A percentile compares a stretch with the other conserved stretches of the same genome.
phyloP scores from a whole-genome alignment of 2,888 invertebrate genomes.

The Aradus depressus region DNA sequence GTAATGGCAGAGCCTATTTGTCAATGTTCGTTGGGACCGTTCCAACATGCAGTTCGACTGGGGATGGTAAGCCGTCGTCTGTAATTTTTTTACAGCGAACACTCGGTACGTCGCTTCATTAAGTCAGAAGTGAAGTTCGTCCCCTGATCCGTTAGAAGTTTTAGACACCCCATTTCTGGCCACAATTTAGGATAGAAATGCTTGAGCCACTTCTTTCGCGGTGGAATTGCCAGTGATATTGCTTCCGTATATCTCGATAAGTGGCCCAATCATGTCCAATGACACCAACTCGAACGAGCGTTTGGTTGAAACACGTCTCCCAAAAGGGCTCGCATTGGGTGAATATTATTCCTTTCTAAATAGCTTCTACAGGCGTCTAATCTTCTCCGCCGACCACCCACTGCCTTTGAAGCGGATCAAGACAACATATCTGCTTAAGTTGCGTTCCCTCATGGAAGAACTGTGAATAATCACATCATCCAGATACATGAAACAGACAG shows the following conservation, averaged over 20 bases:
- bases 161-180: slow-evolving; percentile 7
- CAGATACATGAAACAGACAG: slow-evolving; percentile 10
- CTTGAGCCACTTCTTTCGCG: slow-evolving; percentile 3
- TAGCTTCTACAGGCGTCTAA: too few species aligned
- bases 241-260: slow-evolving; percentile 14
- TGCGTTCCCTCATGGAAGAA: neutral
- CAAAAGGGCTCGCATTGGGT: too few species aligned
- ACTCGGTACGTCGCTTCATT: slow-evolving; percentile 32
- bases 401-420: too few species aligned
- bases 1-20: too few species aligned
- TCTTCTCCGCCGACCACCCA: too few species aligned
- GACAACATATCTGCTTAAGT: too few species aligned
- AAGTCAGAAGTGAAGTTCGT: slow-evolving; percentile 31
- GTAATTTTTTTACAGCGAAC: slow-evolving; percentile 33
- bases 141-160: slow-evolving; percentile 30
- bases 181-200: neutral
- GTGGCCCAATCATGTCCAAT: slow-evolving; percentile 32
- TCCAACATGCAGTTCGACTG: slow-evolving; percentile 33
- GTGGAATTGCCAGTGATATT: slow-evolving; percentile 6
- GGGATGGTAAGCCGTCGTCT: too few species aligned
- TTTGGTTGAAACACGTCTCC: too few species aligned
- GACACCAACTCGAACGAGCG: slow-evolving; percentile 32
- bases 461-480: slow-evolving; percentile 24
- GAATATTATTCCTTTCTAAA: too few species aligned
- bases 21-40: slow-evolving; percentile 33